A percentile compares a stretch with the other conserved stretches of the same genome.
phyloP scores from a whole-genome alignment of 2,888 invertebrate genomes.

The Agonopterix subpropinquella region DNA sequence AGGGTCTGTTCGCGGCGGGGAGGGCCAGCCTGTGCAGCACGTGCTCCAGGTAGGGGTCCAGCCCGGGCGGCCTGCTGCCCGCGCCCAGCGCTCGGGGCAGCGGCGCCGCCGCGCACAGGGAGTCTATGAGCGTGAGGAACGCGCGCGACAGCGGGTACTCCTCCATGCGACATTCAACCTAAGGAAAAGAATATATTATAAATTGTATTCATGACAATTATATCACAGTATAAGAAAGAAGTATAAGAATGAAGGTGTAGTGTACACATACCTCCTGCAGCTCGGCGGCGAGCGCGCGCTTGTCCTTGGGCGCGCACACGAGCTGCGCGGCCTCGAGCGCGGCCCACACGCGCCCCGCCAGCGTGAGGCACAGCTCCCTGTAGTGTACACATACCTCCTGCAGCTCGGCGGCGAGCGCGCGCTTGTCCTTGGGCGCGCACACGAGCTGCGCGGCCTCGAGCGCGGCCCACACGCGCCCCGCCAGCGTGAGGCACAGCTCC shows the following conservation, averaged over 20 bases:
- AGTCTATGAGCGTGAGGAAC: slow-evolving; percentile 83
- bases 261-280: slow-evolving; percentile 81
- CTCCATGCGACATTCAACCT: slow-evolving; percentile 90
- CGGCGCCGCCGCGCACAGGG: slow-evolving; percentile 82
- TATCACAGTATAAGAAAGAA: not conserved
- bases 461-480: slow-evolving; percentile 89
- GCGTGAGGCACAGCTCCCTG: slow-evolving; percentile 84
- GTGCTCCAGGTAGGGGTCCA: slow-evolving; percentile 92
- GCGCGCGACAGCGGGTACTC: slow-evolving; percentile 92
- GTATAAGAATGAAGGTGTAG: slow-evolving; percentile 1
- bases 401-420: slow-evolving; percentile 87
- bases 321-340: slow-evolving; percentile 86
- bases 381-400: slow-evolving; percentile 78
- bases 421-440: slow-evolving; percentile 72
- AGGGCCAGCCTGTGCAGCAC: slow-evolving; percentile 86
- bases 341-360: slow-evolving; percentile 88
- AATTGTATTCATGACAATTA: not conserved
- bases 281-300: slow-evolving; percentile 85
- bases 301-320: slow-evolving; percentile 76
- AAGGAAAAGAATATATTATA: not conserved
- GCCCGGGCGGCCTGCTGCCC: slow-evolving; percentile 87
- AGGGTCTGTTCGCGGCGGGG: slow-evolving; percentile 86
- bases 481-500: slow-evolving; percentile 84
- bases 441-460: slow-evolving; percentile 89
- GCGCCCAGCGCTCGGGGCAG: slow-evolving; percentile 87